A percentile compares a stretch with the other conserved stretches of the same genome.
phyloP scores from a whole-genome alignment of 1,140 invertebrate genomes.

The Mycetomoellerius zeteki region DNA sequence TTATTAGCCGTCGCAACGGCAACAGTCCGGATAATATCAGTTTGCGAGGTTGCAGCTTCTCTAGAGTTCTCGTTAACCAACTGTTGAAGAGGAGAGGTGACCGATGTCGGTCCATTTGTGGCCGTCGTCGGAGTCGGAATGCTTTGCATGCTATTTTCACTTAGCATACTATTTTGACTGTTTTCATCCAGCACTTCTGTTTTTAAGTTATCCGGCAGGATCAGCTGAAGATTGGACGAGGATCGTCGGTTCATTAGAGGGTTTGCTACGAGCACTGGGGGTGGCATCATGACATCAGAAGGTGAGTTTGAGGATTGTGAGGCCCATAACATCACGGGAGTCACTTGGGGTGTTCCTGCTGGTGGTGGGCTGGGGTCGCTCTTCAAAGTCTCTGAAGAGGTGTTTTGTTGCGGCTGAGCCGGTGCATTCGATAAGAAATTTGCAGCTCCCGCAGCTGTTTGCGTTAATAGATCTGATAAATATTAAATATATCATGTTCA shows the following conservation, averaged over 20 bases:
- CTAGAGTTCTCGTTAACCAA: slow-evolving; percentile 82
- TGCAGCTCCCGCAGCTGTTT: slow-evolving; percentile 73
- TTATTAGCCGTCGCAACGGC: slow-evolving; percentile 67
- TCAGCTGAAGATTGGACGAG: slow-evolving; percentile 84
- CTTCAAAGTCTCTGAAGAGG: slow-evolving; percentile 79
- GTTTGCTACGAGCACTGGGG: slow-evolving; percentile 81
- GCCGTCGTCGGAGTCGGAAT: slow-evolving; percentile 75
- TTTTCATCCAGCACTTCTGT: slow-evolving; percentile 91
- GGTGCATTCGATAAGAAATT: slow-evolving; percentile 80
- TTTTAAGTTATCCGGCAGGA: slow-evolving; percentile 88
- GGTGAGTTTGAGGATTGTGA: slow-evolving; percentile 71
- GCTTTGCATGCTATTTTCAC: slow-evolving; percentile 86
- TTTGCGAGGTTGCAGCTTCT: slow-evolving; percentile 74
- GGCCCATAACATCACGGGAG: slow-evolving; percentile 84
- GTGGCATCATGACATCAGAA: slow-evolving; percentile 85
- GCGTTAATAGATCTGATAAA: slow-evolving; percentile 78
- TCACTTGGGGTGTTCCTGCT: slow-evolving; percentile 71
- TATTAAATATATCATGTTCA: slow-evolving; percentile 16
- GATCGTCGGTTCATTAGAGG: slow-evolving; percentile 80
- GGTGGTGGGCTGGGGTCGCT: slow-evolving; percentile 83
- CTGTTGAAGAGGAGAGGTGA: slow-evolving; percentile 82
- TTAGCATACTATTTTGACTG: slow-evolving; percentile 88
- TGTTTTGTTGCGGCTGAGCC: slow-evolving; percentile 61
- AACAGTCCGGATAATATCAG: slow-evolving; percentile 76
- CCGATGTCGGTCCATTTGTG: slow-evolving; percentile 65